These are phyloP conservation scores for Anguilla obscura DNA, from an alignment of 2,797 vertebrate species.

Conservation along the genomic window DNA sequence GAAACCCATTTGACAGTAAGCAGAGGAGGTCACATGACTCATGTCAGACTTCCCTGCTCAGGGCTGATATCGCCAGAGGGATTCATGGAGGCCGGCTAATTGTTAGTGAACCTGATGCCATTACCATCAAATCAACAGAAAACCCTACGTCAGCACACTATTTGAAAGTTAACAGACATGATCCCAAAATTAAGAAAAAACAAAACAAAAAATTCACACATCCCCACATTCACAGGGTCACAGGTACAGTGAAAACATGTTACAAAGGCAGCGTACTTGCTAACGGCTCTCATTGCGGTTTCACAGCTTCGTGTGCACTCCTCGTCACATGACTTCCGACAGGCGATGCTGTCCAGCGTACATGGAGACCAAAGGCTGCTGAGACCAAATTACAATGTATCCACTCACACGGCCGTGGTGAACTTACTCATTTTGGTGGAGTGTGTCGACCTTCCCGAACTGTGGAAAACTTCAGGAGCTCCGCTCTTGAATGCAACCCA, in stretches of 20 bases:
- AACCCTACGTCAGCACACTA: background rate
- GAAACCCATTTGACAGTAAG: background rate
- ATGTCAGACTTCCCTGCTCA: background rate
- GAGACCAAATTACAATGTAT: background rate
- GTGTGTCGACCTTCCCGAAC: slow-evolving; percentile 48
- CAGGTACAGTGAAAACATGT: background rate
- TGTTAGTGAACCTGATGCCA: background rate
- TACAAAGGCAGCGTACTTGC: background rate
- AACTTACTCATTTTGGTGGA: slow-evolving; percentile 74
- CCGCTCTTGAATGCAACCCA: slow-evolving; percentile 48
- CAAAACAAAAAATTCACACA: background rate
- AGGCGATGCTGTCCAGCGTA: background rate
- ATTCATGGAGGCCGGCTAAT: background rate
- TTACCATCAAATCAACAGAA: background rate
- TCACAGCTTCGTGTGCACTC: background rate
- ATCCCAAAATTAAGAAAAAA: background rate
- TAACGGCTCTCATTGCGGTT: background rate
- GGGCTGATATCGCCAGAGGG: background rate
- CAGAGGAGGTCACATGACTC: background rate
- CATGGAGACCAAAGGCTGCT: background rate
- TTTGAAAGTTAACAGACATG: background rate
- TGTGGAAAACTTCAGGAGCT: slow-evolving; percentile 56
- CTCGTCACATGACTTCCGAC: background rate
- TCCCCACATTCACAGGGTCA: background rate
- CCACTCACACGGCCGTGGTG: background rate